phyloP scores from a whole-genome alignment of 2,888 invertebrate genomes.

The Sesamia inferens region DNA sequence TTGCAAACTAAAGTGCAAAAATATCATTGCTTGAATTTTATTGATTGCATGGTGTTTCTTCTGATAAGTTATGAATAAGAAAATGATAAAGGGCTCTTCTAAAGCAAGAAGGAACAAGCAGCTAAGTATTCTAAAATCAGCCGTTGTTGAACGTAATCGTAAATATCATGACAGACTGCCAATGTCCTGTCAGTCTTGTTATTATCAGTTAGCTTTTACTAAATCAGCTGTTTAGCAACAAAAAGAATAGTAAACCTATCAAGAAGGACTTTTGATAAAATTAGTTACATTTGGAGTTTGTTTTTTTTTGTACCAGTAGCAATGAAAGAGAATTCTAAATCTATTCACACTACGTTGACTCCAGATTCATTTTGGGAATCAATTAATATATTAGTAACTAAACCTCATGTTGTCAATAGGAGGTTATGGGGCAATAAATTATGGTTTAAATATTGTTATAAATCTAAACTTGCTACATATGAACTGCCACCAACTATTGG shows the following conservation, averaged over 20 bases:
- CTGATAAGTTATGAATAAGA: background rate
- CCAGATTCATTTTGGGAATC: slow-evolving; percentile 91
- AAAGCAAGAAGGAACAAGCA: too few species aligned
- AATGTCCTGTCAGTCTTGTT: background rate
- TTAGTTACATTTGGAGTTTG: background rate
- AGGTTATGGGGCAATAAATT: slow-evolving; percentile 90
- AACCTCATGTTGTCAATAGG: slow-evolving; percentile 93
- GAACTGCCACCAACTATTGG: slow-evolving; percentile 54
- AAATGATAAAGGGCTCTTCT: background rate
- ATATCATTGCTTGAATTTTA: background rate
- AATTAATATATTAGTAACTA: slow-evolving; percentile 90
- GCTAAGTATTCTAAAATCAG: background rate
- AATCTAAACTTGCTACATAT: slow-evolving; percentile 51
- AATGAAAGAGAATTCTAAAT: slow-evolving; percentile 45
- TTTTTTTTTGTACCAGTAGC: background rate
- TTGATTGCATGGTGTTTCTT: background rate
- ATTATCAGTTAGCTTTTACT: too few species aligned
- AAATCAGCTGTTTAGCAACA: background rate
- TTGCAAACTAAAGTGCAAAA: background rate
- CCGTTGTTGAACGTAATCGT: background rate
- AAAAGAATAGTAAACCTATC: background rate
- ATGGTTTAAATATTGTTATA: slow-evolving; percentile 66
- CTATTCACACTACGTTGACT: slow-evolving; percentile 42
- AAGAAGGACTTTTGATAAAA: background rate
- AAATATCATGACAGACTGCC: background rate